Conservation (phyloP, 1,140 invertebrate genomes). For the Bactericera cockerelli region DNA sequence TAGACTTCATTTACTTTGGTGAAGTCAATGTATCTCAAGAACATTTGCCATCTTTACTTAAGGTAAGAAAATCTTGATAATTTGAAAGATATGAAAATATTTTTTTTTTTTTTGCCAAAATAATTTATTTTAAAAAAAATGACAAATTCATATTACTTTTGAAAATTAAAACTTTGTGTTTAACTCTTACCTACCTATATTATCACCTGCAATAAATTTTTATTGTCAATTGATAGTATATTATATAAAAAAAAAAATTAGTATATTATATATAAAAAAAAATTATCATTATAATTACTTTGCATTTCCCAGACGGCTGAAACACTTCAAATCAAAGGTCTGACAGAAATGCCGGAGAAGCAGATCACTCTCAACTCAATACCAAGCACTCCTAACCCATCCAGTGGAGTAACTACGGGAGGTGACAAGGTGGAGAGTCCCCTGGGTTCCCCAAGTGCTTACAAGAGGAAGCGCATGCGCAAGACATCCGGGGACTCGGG, state of each 20-base stretch:
- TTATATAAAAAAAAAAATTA: too few relatives aligned
- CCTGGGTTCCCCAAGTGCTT: slow-evolving; percentile 17
- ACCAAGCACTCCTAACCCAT: slow-evolving; percentile 8
- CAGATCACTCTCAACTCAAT: slow-evolving; percentile 20
- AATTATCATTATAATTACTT: too few relatives aligned
- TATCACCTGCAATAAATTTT: too few relatives aligned
- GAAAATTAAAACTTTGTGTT: too few relatives aligned
- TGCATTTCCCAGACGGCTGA: slow-evolving; percentile 71
- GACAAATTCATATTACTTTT: not conserved
- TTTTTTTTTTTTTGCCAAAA: slow-evolving; percentile 9
- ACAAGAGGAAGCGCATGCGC: slow-evolving; percentile 43
- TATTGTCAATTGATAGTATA: too few relatives aligned
- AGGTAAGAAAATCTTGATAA: slow-evolving; percentile 31
- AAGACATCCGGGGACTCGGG: slow-evolving; percentile 53
- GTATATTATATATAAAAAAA: too few relatives aligned
- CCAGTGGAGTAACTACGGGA: slow-evolving; percentile 9
- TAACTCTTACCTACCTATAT: too few relatives aligned
- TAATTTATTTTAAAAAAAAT: too few relatives aligned
- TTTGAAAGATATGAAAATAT: slow-evolving; percentile 7
- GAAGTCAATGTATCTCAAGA: slow-evolving; percentile 82
- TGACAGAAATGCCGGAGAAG: slow-evolving; percentile 61
- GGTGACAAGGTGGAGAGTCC: slow-evolving; percentile 17
- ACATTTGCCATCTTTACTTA: slow-evolving; percentile 66
- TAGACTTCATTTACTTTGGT: slow-evolving; percentile 85
- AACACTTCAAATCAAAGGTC: slow-evolving; percentile 69